Conservation (phyloP, 2,888 invertebrate species). For the Sinopyrophorus schimmeli region DNA sequence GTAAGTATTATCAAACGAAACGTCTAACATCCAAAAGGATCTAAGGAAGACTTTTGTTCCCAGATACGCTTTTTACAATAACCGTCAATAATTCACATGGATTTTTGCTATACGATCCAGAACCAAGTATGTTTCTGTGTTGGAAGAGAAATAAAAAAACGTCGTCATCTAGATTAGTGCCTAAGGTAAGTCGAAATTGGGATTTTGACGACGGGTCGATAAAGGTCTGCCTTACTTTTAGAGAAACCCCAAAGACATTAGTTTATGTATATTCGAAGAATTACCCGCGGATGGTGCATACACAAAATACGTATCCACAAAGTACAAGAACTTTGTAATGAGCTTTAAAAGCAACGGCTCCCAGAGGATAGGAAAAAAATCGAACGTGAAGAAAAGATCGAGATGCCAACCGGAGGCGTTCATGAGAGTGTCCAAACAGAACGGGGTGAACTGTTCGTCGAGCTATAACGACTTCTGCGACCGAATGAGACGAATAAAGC, state of each 20-base stretch:
- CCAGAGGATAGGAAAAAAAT: slow-evolving; percentile 26
- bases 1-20: slow-evolving; percentile 24
- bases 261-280: slow-evolving; percentile 38
- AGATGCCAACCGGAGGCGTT: slow-evolving; percentile 28
- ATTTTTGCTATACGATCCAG: slow-evolving; percentile 45
- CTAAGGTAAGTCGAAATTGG: slow-evolving; percentile 41
- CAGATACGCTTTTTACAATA: slow-evolving; percentile 37
- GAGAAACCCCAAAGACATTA: slow-evolving; percentile 39
- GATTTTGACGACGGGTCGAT: slow-evolving; percentile 8
- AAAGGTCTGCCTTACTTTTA: slow-evolving; percentile 24
- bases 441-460: slow-evolving; percentile 23
- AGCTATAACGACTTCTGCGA: slow-evolving; percentile 29
- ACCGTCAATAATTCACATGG: slow-evolving; percentile 33
- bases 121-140: slow-evolving; percentile 45
- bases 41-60: slow-evolving; percentile 25
- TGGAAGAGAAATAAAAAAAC: slow-evolving; percentile 42
- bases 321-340: slow-evolving; percentile 31
- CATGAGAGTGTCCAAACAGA: slow-evolving; percentile 23
- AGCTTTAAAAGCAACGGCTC: slow-evolving; percentile 28
- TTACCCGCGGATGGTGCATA: slow-evolving; percentile 25
- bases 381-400: slow-evolving; percentile 20
- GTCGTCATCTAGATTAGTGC: slow-evolving; percentile 35
- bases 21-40: no score
- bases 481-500: slow-evolving; percentile 28
- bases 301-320: slow-evolving; percentile 30